These are phyloP conservation scores for Pangasius macronema DNA, from an alignment of 2,797 vertebrate genomes.

Conservation along the genomic window DNA sequence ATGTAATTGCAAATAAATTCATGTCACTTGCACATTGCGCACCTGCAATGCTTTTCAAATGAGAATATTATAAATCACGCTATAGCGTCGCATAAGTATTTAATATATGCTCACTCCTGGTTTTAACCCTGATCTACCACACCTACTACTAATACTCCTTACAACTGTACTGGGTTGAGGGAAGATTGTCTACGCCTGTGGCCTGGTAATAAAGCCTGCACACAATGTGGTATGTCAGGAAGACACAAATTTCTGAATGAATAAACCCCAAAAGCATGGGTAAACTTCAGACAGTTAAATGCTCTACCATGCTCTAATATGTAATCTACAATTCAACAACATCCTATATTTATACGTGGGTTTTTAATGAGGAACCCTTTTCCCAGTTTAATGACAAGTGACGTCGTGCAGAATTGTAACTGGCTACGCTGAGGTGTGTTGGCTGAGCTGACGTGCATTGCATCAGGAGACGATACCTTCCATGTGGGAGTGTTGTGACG, in stretches of 20 bases:
- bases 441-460: neutral
- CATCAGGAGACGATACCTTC: conserved; percentile 73
- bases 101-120: too few relatives aligned
- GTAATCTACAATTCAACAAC: neutral
- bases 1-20: neutral
- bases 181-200: neutral
- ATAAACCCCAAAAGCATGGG: neutral
- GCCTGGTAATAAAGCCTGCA: neutral
- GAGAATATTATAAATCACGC: neutral
- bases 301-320: neutral
- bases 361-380: neutral
- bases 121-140: neutral
- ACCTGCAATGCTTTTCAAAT: neutral
- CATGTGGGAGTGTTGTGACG: conserved; percentile 83
- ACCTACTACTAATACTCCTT: neutral
- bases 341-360: neutral
- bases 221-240: neutral
- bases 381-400: neutral
- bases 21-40: neutral
- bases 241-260: neutral
- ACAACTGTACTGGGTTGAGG: too few relatives aligned
- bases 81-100: neutral
- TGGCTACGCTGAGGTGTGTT: neutral
- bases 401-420: neutral
- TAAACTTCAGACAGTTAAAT: conserved; percentile 3